phyloP scores from a whole-genome alignment of 2,797 vertebrate genomes.

The Numenius phaeopus region DNA sequence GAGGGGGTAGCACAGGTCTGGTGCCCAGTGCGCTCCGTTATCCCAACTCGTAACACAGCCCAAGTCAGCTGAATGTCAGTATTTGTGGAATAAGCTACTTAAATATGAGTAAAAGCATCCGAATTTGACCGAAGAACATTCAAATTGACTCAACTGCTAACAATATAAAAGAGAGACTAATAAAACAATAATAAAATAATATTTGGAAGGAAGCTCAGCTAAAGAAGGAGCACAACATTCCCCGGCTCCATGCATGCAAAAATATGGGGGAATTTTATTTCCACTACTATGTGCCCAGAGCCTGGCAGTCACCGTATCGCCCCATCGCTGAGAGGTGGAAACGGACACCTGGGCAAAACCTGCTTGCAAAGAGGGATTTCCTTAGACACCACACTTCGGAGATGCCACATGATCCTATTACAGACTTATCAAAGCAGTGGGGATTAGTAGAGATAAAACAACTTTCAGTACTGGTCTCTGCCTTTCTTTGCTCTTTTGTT shows the following conservation, averaged over 20 bases:
- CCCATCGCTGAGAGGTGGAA: not conserved
- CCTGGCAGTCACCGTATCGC: fast-evolving
- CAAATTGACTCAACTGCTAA: not conserved
- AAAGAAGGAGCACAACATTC: not conserved
- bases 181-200: not conserved
- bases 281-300: not conserved
- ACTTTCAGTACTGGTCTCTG: constrained; percentile 71
- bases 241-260: not conserved
- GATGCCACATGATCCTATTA: constrained; percentile 74
- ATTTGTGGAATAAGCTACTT: not conserved
- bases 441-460: constrained; percentile 75
- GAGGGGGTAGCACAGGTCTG: not conserved
- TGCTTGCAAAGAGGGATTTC: constrained; percentile 8
- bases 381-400: constrained; percentile 28
- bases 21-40: not conserved
- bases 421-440: constrained; percentile 77
- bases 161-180: not conserved
- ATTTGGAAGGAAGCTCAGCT: not conserved
- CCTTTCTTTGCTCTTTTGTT: constrained; percentile 77
- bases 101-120: not conserved
- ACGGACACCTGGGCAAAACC: not conserved
- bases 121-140: not conserved
- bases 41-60: not conserved
- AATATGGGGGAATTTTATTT: not conserved
- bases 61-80: not conserved